These are phyloP conservation scores for Acronicta leporina DNA, from an alignment of 2,888 invertebrate species.

Conservation along the genomic window DNA sequence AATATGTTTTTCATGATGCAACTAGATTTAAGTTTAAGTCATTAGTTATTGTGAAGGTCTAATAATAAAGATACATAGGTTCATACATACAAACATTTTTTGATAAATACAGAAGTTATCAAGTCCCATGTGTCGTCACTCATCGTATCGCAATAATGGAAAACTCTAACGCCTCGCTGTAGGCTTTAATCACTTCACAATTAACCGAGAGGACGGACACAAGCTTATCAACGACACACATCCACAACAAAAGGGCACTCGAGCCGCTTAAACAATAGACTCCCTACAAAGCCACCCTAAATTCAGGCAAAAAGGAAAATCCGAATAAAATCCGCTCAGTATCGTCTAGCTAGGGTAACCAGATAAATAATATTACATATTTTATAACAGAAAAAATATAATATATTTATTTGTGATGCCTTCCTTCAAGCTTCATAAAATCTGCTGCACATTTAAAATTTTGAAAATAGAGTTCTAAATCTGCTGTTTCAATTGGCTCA, in stretches of 20 bases:
- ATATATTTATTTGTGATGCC: background rate
- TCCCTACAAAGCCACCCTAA: constrained; percentile 68
- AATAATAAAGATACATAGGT: too few relatives aligned
- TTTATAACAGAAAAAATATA: constrained; percentile 35
- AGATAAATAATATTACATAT: constrained; percentile 55
- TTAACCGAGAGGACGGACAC: constrained; percentile 60
- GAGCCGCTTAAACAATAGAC: constrained; percentile 68
- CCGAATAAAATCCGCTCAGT: constrained; percentile 64
- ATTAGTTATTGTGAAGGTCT: too few relatives aligned
- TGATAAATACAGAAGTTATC: constrained; percentile 14
- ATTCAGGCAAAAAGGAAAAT: constrained; percentile 68
- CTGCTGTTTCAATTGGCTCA: too few relatives aligned
- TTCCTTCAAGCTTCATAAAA: too few relatives aligned
- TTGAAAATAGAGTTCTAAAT: too few relatives aligned
- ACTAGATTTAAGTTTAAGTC: too few relatives aligned
- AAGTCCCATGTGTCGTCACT: constrained; percentile 14
- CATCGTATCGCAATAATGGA: constrained; percentile 31
- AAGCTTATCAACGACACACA: constrained; percentile 69
- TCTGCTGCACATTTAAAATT: too few relatives aligned
- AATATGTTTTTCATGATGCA: too few relatives aligned
- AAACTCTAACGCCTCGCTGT: constrained; percentile 35
- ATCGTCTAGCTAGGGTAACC: constrained; percentile 40
- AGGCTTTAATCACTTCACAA: constrained; percentile 56
- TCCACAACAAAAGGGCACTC: constrained; percentile 69
- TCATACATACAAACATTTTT: too few relatives aligned